These are phyloP conservation scores for Ceramica pisi DNA, from an alignment of 2,888 invertebrate species.

Conservation along the genomic window DNA sequence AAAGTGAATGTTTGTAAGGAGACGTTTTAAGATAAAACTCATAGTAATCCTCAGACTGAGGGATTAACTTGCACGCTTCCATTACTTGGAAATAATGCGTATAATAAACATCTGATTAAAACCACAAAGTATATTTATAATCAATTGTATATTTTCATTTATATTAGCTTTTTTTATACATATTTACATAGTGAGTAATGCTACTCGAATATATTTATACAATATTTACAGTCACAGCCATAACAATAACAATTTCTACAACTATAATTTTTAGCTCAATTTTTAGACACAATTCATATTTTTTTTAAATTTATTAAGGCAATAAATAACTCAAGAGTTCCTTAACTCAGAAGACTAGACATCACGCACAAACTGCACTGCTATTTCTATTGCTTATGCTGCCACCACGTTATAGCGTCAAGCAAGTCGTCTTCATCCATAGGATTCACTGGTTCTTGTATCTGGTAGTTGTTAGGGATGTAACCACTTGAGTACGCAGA, in stretches of 20 bases:
- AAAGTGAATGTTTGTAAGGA: background rate
- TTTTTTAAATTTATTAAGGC: constrained; percentile 1
- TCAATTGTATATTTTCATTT: constrained; percentile 52
- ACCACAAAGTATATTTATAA: constrained; percentile 49
- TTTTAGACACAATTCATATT: constrained; percentile 6
- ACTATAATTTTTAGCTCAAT: constrained; percentile 35
- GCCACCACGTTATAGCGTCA: constrained; percentile 96
- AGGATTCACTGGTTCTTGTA: constrained; percentile 90
- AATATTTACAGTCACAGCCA: constrained; percentile 61
- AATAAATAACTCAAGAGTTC: constrained; percentile 34
- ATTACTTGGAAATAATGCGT: background rate
- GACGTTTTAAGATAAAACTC: background rate
- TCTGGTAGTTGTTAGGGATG: constrained; percentile 70
- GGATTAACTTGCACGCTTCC: background rate
- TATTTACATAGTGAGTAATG: constrained; percentile 61
- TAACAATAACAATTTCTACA: constrained; percentile 24
- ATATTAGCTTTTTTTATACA: constrained; percentile 55
- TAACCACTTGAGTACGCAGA: constrained; percentile 80
- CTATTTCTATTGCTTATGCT: constrained; percentile 88
- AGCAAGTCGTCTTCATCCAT: constrained; percentile 96
- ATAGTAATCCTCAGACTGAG: background rate
- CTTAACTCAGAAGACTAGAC: constrained; percentile 75
- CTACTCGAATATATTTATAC: constrained; percentile 32
- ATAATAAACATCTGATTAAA: constrained; percentile 37
- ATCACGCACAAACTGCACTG: constrained; percentile 37